phyloP scores from a whole-genome alignment of 2,797 vertebrate species.

The Protonibea diacanthus region DNA sequence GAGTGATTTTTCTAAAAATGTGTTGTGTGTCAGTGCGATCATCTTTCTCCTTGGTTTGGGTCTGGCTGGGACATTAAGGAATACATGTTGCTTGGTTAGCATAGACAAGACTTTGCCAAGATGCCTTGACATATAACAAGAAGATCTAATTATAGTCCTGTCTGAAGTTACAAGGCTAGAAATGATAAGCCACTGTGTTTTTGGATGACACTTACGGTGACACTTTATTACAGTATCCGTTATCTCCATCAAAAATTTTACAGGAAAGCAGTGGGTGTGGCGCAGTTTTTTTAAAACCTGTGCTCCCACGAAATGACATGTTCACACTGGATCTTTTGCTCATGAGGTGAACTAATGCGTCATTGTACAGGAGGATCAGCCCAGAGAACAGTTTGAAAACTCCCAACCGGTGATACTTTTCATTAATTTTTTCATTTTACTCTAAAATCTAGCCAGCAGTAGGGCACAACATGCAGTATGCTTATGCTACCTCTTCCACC shows the following conservation, averaged over 20 bases:
- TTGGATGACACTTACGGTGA: background rate
- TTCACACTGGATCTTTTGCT: conserved; percentile 18
- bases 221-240: background rate
- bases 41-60: background rate
- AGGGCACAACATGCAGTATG: background rate
- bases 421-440: background rate
- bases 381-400: background rate
- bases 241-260: conserved; percentile 19
- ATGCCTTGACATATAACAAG: conserved; percentile 6
- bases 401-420: too few relatives aligned
- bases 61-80: background rate
- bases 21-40: conserved; percentile 20
- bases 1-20: conserved; percentile 6
- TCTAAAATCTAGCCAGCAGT: background rate
- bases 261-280: conserved; percentile 35
- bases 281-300: conserved; percentile 23
- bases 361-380: background rate
- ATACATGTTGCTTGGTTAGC: background rate
- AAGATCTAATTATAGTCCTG: conserved; percentile 6
- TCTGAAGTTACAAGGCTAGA: background rate
- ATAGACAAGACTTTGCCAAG: conserved; percentile 2
- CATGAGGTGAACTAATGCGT: background rate
- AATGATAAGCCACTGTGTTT: background rate
- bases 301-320: conserved; percentile 21
- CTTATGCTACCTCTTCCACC: background rate